Evolutionary conservation across 2,888 invertebrate species (phyloP).

Genomic region (Stenodera caucasica): DNA sequence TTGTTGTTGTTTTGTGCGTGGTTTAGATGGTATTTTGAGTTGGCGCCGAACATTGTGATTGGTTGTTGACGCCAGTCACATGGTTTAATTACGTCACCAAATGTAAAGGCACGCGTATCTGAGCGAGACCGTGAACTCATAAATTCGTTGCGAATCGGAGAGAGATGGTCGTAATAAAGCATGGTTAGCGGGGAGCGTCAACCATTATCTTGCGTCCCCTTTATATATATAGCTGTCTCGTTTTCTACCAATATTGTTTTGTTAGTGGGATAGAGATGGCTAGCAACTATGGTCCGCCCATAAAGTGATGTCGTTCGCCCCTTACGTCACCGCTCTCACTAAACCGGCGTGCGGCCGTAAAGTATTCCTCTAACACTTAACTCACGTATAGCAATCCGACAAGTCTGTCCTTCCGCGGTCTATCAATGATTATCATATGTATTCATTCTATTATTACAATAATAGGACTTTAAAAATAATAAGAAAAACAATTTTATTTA

Average conservation of each 20-base stretch:
- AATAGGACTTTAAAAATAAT: constrained; percentile 7
- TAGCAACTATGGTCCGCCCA: constrained; percentile 57
- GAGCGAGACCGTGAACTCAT: constrained; percentile 56
- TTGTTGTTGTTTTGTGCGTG: neutral
- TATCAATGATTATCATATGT: constrained; percentile 20
- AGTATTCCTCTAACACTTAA: constrained; percentile 58
- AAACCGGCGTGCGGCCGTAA: constrained; percentile 55
- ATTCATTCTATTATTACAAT: constrained; percentile 8
- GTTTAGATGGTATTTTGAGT: constrained; percentile 44
- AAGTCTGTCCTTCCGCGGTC: constrained; percentile 49
- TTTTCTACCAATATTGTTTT: constrained; percentile 33
- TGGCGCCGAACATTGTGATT: constrained; percentile 55
- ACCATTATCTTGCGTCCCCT: constrained; percentile 57
- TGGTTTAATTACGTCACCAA: constrained; percentile 54
- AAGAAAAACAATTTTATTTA: neutral
- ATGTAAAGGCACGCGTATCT: constrained; percentile 51
- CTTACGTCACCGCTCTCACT: constrained; percentile 42
- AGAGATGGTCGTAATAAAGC: constrained; percentile 58
- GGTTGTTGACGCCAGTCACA: constrained; percentile 52
- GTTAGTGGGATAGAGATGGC: constrained; percentile 49
- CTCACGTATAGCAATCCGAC: constrained; percentile 57
- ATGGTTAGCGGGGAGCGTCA: constrained; percentile 59
- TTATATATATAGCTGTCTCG: constrained; percentile 40
- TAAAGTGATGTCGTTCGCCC: constrained; percentile 53
- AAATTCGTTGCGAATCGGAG: constrained; percentile 57